Base-by-base conservation (phyloP, 2,888 invertebrate genomes). In the Amblyteles armatorius region DNA sequence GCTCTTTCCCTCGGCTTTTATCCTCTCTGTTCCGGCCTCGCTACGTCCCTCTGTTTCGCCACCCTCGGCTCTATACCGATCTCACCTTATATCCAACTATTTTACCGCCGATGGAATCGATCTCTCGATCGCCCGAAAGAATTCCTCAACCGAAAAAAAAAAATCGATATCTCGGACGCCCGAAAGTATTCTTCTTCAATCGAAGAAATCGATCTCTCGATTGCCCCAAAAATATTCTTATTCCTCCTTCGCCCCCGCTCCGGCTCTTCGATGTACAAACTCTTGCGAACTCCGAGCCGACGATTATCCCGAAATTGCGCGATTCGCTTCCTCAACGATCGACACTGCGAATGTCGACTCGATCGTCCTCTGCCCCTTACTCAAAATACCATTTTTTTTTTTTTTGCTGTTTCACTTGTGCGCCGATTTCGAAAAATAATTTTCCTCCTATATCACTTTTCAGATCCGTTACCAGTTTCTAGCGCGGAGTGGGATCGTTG, bases 1-100 rank as follows among this genome's bases (percentile, higher is more conserved):
- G 13, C 44, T 57, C 50, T 52, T 65, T 29, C 65, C 74, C 68
- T 55, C 77, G 52, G 55, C 52, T 68, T 48, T 22, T 16, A 73
- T 55, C 79, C 16, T 52, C 48, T 40, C 19, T 52, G 48, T 69
- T 48, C 33, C 7, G 40, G 16, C 3, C 48, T 74, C 44, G 26
- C 48, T 22, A 36, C 55, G 44, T 52, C 55, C 11, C 40, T 67
- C 40, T 63, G 50, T 67, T 44, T 77, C 44, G 67, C 72, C 72
- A 40, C 55, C 52, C 19, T 63, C 16, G 13, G 6, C 29, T 2
- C 13, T 22, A 0, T 26, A 26, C 60, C 60, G 16, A 16, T 55
- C 9, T 22, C 9, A 55, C 22, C n/a, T 16, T 16, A 22, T 11
- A 1, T 7, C 22, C 55, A 11, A 11, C 11, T 22, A 22, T 55